phyloP scores from a whole-genome alignment of 2,797 vertebrate genomes.

The Neoniphon sammara region DNA sequence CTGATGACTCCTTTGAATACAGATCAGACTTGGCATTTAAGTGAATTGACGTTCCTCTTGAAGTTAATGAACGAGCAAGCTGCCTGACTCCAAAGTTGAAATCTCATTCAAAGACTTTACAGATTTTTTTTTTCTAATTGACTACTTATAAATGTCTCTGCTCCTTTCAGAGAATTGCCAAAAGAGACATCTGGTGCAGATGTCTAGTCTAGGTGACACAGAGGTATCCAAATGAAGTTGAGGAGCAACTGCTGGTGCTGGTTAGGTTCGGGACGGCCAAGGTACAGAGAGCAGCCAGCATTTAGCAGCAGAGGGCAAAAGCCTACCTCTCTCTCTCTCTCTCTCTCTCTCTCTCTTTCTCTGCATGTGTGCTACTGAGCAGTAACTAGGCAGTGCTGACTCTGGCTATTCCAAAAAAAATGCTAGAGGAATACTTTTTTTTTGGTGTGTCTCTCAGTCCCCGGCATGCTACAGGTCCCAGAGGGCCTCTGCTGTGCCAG shows the following conservation, averaged over 20 bases:
- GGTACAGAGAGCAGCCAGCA: slow-evolving; percentile 32
- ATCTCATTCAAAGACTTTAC: slow-evolving; percentile 42
- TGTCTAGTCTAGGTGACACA: slow-evolving; percentile 31
- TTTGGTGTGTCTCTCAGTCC: slow-evolving; percentile 46
- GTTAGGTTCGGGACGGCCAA: slow-evolving; percentile 19
- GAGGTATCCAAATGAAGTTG: slow-evolving; percentile 30
- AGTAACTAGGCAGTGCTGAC: slow-evolving; percentile 53
- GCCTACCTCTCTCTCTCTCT: slow-evolving; percentile 46
- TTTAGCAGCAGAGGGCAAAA: slow-evolving; percentile 61
- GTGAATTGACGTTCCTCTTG: slow-evolving; percentile 45
- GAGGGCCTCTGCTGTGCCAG: slow-evolving; percentile 19
- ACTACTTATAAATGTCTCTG: slow-evolving; percentile 35
- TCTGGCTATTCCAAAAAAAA: slow-evolving; percentile 51
- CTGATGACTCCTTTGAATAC: slow-evolving; percentile 61
- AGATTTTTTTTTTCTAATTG: slow-evolving; percentile 7
- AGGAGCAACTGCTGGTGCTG: background rate
- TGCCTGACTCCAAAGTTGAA: slow-evolving; percentile 41
- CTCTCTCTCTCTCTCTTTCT: slow-evolving; percentile 13
- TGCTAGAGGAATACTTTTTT: slow-evolving; percentile 50
- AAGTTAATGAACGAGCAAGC: slow-evolving; percentile 58
- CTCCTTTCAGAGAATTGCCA: slow-evolving; percentile 35
- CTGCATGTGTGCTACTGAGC: slow-evolving; percentile 46
- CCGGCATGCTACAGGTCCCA: slow-evolving; percentile 31
- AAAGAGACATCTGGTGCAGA: slow-evolving; percentile 49
- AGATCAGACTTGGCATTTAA: slow-evolving; percentile 69